Conservation (phyloP, 2,113 vertebrate genomes). For the Pelmatolapia mariae region DNA sequence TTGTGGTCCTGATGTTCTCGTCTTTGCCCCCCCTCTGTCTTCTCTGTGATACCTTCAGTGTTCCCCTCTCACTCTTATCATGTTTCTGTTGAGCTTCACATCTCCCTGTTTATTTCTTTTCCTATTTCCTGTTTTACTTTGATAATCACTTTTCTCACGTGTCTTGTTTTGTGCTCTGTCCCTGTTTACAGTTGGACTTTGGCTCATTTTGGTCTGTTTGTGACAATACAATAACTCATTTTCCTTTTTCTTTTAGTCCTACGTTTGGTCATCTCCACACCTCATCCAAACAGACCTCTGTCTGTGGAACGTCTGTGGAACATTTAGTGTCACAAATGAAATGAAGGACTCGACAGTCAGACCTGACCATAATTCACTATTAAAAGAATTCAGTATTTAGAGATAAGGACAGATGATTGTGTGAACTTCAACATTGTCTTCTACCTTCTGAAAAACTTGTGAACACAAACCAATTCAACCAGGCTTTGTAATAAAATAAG, state of each 20-base stretch:
- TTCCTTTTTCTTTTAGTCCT: background rate
- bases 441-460: background rate
- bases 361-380: background rate
- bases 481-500: background rate
- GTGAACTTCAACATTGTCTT: background rate
- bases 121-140: background rate
- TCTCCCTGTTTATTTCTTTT: background rate
- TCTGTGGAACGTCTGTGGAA: background rate
- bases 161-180: background rate
- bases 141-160: background rate
- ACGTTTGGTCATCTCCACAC: background rate
- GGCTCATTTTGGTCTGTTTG: background rate
- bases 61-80: background rate
- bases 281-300: background rate
- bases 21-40: background rate
- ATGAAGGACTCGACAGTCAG: background rate
- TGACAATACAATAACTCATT: fast-evolving
- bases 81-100: background rate
- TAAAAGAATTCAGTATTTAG: background rate
- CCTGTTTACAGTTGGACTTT: background rate
- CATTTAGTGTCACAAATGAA: background rate
- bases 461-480: background rate
- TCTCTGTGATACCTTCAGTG: background rate
- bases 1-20: background rate
- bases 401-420: background rate